Conservation (phyloP, 2,888 invertebrate genomes). For the Bruchidius siliquastri region DNA sequence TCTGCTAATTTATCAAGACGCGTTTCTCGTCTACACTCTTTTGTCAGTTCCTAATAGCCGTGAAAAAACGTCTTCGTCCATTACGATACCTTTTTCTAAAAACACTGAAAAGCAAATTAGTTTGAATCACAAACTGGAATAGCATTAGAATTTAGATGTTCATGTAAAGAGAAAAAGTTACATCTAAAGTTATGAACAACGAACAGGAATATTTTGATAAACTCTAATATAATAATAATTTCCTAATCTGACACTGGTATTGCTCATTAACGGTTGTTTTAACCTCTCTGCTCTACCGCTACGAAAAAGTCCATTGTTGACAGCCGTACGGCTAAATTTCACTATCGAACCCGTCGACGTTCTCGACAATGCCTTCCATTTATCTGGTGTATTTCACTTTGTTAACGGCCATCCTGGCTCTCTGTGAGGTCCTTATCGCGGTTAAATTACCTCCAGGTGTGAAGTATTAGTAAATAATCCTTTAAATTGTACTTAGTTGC, state of each 20-base stretch:
- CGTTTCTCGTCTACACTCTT: too few species aligned
- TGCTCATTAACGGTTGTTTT: background rate
- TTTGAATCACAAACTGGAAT: too few species aligned
- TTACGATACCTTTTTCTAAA: too few species aligned
- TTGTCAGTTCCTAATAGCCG: too few species aligned
- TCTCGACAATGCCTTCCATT: background rate
- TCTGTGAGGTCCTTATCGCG: constrained; percentile 4
- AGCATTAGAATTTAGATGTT: too few species aligned
- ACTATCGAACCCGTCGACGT: background rate
- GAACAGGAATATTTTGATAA: too few species aligned
- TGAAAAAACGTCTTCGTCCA: too few species aligned
- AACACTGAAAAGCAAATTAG: too few species aligned
- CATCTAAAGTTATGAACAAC: too few species aligned
- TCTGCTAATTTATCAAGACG: too few species aligned
- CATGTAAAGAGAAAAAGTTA: too few species aligned
- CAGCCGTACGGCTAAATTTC: background rate
- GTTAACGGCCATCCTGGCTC: background rate
- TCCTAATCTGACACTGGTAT: background rate
- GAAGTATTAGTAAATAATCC: constrained; percentile 7
- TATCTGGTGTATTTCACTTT: background rate
- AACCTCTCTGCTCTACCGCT: background rate
- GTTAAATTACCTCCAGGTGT: constrained; percentile 11
- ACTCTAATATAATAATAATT: too few species aligned
- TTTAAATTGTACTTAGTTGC: constrained; percentile 7
- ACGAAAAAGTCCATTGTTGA: background rate